Evolutionary conservation across 2,888 invertebrate genomes (phyloP), one percentile per base, ranked within the genome.

Genomic region (Mechanitis mazaeus): DNA sequence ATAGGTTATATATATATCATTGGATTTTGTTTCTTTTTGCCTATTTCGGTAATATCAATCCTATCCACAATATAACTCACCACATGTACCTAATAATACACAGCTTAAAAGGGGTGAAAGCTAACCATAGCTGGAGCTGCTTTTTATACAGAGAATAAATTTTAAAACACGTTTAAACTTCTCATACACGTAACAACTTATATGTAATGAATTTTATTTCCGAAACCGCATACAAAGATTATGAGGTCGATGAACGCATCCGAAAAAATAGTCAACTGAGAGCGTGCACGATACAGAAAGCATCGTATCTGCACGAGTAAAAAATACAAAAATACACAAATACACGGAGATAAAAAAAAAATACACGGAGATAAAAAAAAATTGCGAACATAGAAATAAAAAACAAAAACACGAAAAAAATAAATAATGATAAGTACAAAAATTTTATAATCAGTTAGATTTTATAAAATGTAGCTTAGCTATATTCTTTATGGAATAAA

Each of bases 191-290:
- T 56, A 33, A 33, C 12, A 45, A 33, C 54, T 45, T 35, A 58
- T 57, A 28, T 58, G 56, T 58, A 56, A 50, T 45, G 46, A 60
- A 59, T 62, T 66, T 64, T 65, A 65, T 77, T 74, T 71, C 77
- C 75, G 78, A 79, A 75, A 79, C 75, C 75, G 75, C 78, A 76
- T 33, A 65, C 79, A 72, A 83, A 84, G 83, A 79, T 78, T 77
- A 78, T 72, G 72, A 76, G 86, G 84, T 77, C 85, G 69, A 75
- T 79, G 82, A 86, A 72, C 75, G 68, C 60, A 60, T 73, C 70
- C 73, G 78, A 79, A 82, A 83, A 84, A 83, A 83, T 66, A 74
- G 76, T 79, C 84, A 81, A 84, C 81, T 83, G 80, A 81, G 76
- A 77, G 76, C 79, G 81, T 79, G 47, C 77, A 76, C 77, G 75